Base-by-base conservation (phyloP, 2,888 invertebrate genomes). In the Ypsolopha scabrella region DNA sequence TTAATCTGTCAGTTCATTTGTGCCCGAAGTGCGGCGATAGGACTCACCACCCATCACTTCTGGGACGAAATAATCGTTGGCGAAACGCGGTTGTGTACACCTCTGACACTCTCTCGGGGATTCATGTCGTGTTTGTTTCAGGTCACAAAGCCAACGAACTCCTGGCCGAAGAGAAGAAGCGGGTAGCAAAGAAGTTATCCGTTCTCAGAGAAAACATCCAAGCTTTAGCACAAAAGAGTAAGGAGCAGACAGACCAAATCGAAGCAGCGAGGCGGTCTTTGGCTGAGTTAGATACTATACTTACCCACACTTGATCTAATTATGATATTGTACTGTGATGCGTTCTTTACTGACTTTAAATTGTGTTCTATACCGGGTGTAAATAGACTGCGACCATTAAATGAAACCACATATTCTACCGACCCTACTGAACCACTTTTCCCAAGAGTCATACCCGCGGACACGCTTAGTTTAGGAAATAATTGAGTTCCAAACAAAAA, bases 241-340 rank as follows among this genome's bases (percentile, higher is more conserved):
- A 66, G 9, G 63, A 64, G 0, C 79, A 77, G 13, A 67, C 72
- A 0, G 70, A 72, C 7, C 62, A 66, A 54, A 58, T 83, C 24
- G 55, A 69, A 0, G 51, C 58, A 0, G 78, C 79, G 60, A 67
- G 38, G 57, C 70, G 0, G 55, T 75, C 38, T 0, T 37, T 48
- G 0, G 69, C 73, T 0, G 75, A 80, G 37, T 55, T 81, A 0
- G 80, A 81, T 48, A 75, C 78, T 7, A 66, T 72, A 33, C 56
- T 80, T 0, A 64, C 63, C 6, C 51, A 51, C 11, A 4, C 41
- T 1, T 50, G 38, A 38, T 37, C 34, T 36, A 35, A n/a, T 9
- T 6, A 34, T 1, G 13, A 24, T 2, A 4, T 3, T 24, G 2
- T 24, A 3, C 24, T 24, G 24, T 24, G 24, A 24, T 24, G 24